phyloP scores from a whole-genome alignment of 2,888 invertebrate genomes.

The Ichneumoninae sp. region DNA sequence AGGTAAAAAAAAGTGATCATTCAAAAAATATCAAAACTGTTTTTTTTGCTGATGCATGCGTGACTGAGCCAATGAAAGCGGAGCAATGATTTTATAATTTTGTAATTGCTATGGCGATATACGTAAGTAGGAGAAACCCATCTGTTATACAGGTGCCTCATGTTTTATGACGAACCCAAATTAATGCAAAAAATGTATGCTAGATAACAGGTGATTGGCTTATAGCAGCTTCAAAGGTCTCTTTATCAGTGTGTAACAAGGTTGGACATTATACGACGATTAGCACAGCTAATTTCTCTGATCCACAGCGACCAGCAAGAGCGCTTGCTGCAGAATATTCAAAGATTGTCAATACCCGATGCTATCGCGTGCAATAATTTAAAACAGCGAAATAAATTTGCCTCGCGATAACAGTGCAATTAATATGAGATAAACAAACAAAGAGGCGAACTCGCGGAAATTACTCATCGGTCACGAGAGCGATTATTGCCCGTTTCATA shows the following conservation, averaged over 20 bases:
- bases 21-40: neutral
- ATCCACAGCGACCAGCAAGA: neutral
- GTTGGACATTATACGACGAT: conserved; percentile 31
- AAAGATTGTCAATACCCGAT: neutral
- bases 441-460: conserved; percentile 1
- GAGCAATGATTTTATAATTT: neutral
- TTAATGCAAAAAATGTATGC: neutral
- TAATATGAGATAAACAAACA: conserved; percentile 11
- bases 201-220: neutral
- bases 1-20: neutral
- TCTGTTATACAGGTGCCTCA: neutral
- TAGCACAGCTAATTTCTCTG: conserved; percentile 32
- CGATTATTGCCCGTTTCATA: neutral
- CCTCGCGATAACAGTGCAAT: neutral
- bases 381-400: neutral
- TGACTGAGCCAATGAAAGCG: no score
- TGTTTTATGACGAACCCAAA: neutral
- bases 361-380: neutral
- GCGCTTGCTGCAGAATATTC: neutral
- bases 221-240: conserved; percentile 40
- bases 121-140: neutral
- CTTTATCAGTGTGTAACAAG: conserved; percentile 5
- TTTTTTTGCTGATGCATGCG: neutral
- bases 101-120: neutral
- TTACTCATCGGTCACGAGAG: conserved; percentile 10